Evolutionary conservation across 2,888 invertebrate species (phyloP).

Genomic region (Sisyra nigra): DNA sequence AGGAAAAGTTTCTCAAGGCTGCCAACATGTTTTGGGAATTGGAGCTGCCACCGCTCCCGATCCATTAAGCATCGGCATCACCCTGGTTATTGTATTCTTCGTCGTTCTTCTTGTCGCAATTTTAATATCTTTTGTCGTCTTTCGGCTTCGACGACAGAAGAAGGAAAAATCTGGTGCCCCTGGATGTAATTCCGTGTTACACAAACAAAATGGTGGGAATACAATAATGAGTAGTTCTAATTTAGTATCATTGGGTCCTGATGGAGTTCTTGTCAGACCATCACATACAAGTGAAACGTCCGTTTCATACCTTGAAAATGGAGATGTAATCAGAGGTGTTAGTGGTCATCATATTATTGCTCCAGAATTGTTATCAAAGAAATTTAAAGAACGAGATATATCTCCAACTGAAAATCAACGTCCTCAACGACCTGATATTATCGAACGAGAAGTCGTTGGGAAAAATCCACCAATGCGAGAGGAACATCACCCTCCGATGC

Average conservation of each 20-base stretch:
- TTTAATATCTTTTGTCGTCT: constrained; percentile 81
- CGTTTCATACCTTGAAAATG: constrained; percentile 56
- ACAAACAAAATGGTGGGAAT: constrained; percentile 59
- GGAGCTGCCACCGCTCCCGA: constrained; percentile 66
- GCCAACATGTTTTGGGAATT: constrained; percentile 57
- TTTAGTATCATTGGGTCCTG: constrained; percentile 46
- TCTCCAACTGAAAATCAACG: constrained; percentile 49
- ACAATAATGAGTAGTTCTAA: constrained; percentile 54
- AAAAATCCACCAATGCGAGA: constrained; percentile 67
- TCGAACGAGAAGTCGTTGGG: constrained; percentile 74
- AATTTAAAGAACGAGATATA: constrained; percentile 76
- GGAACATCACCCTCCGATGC: constrained; percentile 66
- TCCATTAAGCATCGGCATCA: constrained; percentile 83
- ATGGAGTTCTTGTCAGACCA: constrained; percentile 49
- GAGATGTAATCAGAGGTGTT: constrained; percentile 58
- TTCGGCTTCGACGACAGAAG: constrained; percentile 71
- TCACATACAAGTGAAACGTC: constrained; percentile 52
- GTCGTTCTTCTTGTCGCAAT: constrained; percentile 78
- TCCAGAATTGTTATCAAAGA: constrained; percentile 75
- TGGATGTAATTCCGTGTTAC: constrained; percentile 50
- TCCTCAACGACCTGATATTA: constrained; percentile 84
- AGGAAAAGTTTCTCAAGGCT: constrained; percentile 61
- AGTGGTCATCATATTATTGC: constrained; percentile 64
- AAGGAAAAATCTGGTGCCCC: constrained; percentile 64
- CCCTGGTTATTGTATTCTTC: constrained; percentile 87